Percentiles rank a stretch among this genome's conserved stretches.
Evolutionary conservation across 2,888 invertebrate genomes (phyloP).

Genomic region (Cristatella mucedo): DNA sequence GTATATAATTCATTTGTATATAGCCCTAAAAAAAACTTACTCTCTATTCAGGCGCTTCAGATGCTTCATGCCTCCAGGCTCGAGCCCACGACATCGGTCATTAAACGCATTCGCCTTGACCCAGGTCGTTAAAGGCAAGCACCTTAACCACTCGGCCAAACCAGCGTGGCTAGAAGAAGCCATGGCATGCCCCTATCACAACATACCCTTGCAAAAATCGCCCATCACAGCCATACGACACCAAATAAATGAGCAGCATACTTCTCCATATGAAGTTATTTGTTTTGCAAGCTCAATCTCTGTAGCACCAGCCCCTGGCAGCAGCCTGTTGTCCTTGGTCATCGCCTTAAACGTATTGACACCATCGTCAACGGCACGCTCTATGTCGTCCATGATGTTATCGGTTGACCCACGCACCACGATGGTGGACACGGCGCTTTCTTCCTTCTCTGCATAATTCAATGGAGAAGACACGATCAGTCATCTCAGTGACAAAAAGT

Average conservation of each 20-base stretch:
- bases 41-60: no score
- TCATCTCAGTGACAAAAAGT: no score
- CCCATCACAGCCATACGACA: not conserved
- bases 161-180: no score
- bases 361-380: constrained; percentile 92
- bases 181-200: no score
- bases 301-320: constrained; percentile 85
- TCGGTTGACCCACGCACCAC: constrained; percentile 89
- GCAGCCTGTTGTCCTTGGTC: constrained; percentile 51
- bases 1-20: no score
- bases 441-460: constrained; percentile 44
- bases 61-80: no score
- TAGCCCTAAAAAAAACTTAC: no score
- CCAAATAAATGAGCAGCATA: constrained; percentile 16
- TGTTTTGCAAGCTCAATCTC: constrained; percentile 83
- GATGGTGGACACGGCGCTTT: constrained; percentile 77
- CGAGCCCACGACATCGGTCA: no score
- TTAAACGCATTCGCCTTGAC: no score
- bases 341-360: constrained; percentile 93
- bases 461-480: not conserved
- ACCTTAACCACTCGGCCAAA: no score
- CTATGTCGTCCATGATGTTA: constrained; percentile 96
- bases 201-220: constrained; percentile 9
- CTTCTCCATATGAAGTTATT: constrained; percentile 67
- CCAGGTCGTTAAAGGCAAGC: no score